Evolutionary conservation across 2,113 vertebrate species (phyloP).

Genomic region (Bubo bubo): DNA sequence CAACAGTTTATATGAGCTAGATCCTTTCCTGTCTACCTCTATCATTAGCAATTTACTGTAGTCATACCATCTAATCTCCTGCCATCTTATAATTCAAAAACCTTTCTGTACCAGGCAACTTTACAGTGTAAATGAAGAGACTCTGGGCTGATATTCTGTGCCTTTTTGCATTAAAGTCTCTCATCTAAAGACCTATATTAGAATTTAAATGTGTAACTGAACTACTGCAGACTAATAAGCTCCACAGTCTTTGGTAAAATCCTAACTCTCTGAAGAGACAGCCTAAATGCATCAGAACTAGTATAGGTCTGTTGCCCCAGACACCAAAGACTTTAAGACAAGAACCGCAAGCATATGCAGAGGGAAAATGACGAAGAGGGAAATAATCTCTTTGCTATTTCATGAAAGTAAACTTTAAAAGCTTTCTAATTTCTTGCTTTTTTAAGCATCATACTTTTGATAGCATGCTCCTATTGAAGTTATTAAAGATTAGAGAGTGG

Average conservation of each 20-base stretch:
- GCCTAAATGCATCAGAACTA: neutral
- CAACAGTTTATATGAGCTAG: neutral
- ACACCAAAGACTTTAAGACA: neutral
- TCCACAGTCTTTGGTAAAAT: neutral
- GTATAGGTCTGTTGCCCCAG: neutral
- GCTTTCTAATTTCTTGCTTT: neutral
- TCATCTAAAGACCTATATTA: neutral
- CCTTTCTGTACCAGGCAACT: neutral
- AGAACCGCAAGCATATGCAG: fast-evolving
- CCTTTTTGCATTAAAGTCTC: neutral
- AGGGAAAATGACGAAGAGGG: neutral
- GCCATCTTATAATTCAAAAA: neutral
- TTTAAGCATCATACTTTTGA: neutral
- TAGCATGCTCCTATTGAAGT: neutral
- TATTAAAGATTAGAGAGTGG: neutral
- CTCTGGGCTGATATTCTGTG: too few relatives aligned
- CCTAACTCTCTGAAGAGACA: neutral
- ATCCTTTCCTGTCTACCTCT: neutral
- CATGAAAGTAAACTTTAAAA: neutral
- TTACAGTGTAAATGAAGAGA: neutral
- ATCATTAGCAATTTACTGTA: neutral
- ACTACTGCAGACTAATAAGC: neutral
- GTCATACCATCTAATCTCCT: neutral
- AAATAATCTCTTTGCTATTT: neutral
- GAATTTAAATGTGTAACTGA: neutral